These are phyloP conservation scores for Lamprotornis superbus DNA, from an alignment of 2,113 vertebrate genomes.

Conservation along the genomic window DNA sequence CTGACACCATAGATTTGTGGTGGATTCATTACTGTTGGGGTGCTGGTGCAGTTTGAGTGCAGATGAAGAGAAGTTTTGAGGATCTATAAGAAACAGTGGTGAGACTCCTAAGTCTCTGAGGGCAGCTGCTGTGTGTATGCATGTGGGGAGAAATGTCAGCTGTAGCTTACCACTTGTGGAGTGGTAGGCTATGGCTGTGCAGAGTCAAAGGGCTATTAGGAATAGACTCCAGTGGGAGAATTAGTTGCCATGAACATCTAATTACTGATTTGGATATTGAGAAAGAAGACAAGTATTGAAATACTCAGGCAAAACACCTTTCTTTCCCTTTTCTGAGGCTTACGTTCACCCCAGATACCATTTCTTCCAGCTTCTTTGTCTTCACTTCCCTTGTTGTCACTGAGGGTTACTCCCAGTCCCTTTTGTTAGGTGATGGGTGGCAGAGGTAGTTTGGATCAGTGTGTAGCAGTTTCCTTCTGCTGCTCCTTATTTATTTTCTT, in stretches of 20 bases:
- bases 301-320: background rate
- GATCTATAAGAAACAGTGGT: background rate
- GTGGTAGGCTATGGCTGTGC: background rate
- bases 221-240: background rate
- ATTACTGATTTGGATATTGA: background rate
- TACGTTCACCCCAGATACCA: background rate
- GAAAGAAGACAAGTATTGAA: background rate
- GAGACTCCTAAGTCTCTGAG: background rate
- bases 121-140: background rate
- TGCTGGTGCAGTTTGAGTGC: background rate
- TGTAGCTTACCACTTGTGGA: no score
- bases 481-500: background rate
- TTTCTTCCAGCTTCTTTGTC: background rate
- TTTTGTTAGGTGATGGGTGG: background rate
- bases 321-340: background rate
- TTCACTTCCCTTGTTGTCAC: background rate
- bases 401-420: background rate
- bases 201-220: background rate
- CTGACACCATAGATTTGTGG: background rate
- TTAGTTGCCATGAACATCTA: background rate
- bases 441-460: background rate
- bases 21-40: background rate
- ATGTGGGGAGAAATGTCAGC: background rate
- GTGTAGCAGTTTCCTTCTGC: background rate
- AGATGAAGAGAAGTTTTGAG: background rate